These are phyloP conservation scores for Peribatodes rhomboidaria DNA, from an alignment of 2,888 invertebrate species.

Conservation along the genomic window DNA sequence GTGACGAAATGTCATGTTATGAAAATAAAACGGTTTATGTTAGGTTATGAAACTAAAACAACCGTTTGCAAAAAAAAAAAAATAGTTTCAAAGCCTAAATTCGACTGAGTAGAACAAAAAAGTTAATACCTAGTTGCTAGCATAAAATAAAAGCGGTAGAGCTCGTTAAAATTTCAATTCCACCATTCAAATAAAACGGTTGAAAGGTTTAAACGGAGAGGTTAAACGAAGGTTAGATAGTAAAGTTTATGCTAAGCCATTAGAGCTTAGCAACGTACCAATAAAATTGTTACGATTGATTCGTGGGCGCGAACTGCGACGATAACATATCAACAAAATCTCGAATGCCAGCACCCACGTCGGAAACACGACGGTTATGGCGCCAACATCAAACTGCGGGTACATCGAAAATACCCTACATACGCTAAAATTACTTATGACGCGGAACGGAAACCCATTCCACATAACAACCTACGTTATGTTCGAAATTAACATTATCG, in stretches of 20 bases:
- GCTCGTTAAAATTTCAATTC: neutral
- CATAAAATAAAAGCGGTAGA: neutral
- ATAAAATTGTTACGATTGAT: slow-evolving; percentile 48
- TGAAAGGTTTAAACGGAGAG: slow-evolving; percentile 9
- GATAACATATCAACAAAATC: slow-evolving; percentile 45
- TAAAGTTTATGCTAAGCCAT: slow-evolving; percentile 37
- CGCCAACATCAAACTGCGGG: slow-evolving; percentile 24
- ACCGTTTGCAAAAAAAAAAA: neutral
- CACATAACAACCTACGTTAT: slow-evolving; percentile 18
- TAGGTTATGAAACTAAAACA: neutral
- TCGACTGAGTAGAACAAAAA: neutral
- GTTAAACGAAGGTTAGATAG: slow-evolving; percentile 25
- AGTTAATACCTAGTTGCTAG: neutral
- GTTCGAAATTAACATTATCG: slow-evolving; percentile 20
- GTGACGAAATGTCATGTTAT: no score
- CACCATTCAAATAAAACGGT: slow-evolving; percentile 1
- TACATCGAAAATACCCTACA: slow-evolving; percentile 8
- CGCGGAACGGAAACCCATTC: slow-evolving; percentile 19
- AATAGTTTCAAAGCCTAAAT: neutral
- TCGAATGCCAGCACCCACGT: slow-evolving; percentile 18
- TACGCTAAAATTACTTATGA: slow-evolving; percentile 14
- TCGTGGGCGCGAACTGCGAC: slow-evolving; percentile 43
- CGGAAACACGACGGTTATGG: slow-evolving; percentile 19
- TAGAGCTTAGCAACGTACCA: slow-evolving; percentile 41
- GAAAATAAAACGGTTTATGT: no score